Evolutionary conservation across 2,797 vertebrate genomes (phyloP), one percentile per base, ranked within the genome.

Genomic region (Arctocebus calabarensis): DNA sequence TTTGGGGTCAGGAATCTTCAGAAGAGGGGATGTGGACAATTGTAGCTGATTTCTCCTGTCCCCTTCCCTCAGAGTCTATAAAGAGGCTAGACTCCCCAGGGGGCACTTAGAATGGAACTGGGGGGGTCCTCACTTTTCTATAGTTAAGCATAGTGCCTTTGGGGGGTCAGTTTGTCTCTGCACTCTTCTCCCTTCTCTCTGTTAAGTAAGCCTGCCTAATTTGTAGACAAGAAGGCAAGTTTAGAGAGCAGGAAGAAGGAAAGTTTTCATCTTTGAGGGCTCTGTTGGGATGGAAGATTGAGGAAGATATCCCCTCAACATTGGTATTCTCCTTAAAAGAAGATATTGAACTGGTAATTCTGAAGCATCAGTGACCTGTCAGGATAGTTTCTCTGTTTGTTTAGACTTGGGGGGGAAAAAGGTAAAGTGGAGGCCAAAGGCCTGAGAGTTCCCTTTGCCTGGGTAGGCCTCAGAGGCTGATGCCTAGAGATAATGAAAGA

Each of bases 351-450:
- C 32, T 92, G 37, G 77, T 87, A 79, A 66, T 92, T 92, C 89
- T 93, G 78, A 94, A 95, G 75, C 92, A 89, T 88, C 74, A 84
- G 57, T 86, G 88, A 92, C 88, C 93, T 96, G 66, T 94, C 90
- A 93, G 88, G 83, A 64, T 84, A 87, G 79, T 59, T 95, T 95
- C 45, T 94, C 92, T 98, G 95, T 98, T 96, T 97, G 94, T 97
- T 98, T 97, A 97, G 95, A 97, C 98, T 95, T 98, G 92, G 95
- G 86, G 17, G 32, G 45, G 22, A n/a, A 61, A 84, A 96, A 45
- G 40, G 82, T 79, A 77, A 97, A 86, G 96, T 88, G 97, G 59
- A 94, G 88, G 96, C 96, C 95, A 95, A 83, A 64, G 73, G 97
- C 57, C 91, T 97, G 92, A 78, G 96, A 97, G 91, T 70, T 66